A percentile compares a stretch with the other conserved stretches of the same genome.
phyloP scores from a whole-genome alignment of 2,113 vertebrate genomes.

The Brienomyrus brachyistius region DNA sequence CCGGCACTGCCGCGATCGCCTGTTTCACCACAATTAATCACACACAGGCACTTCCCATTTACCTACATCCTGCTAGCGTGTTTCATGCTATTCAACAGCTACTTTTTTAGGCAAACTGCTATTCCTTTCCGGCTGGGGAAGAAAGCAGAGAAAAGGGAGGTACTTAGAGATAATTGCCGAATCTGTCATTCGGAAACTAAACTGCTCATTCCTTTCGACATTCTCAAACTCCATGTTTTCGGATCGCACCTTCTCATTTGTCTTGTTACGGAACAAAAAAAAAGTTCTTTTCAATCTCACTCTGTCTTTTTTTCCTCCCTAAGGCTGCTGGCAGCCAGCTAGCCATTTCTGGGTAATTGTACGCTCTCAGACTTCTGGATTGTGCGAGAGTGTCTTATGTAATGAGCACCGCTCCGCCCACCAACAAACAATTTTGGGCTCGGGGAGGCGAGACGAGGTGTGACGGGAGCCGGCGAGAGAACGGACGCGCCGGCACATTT shows the following conservation, averaged over 20 bases:
- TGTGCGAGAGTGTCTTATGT: neutral
- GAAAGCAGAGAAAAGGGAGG: slow-evolving; percentile 18
- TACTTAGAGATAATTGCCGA: slow-evolving; percentile 34
- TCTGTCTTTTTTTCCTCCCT: neutral
- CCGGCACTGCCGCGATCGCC: slow-evolving; percentile 31
- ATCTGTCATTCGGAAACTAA: slow-evolving; percentile 29
- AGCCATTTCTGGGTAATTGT: slow-evolving; percentile 6
- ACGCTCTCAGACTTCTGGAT: neutral
- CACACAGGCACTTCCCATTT: slow-evolving; percentile 27
- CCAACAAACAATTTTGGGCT: neutral
- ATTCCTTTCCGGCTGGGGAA: slow-evolving; percentile 15
- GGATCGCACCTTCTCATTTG: slow-evolving; percentile 10
- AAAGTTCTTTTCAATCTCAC: neutral
- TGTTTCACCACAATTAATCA: slow-evolving; percentile 36
- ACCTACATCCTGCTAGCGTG: slow-evolving; percentile 24
- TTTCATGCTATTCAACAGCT: slow-evolving; percentile 30
- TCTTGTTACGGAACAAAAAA: slow-evolving; percentile 5
- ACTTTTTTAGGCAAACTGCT: slow-evolving; percentile 24
- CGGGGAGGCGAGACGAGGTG: neutral
- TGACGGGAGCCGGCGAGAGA: neutral
- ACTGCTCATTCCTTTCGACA: slow-evolving; percentile 13
- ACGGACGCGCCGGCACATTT: neutral
- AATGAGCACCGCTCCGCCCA: neutral
- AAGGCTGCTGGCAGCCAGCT: neutral
- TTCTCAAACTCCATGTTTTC: slow-evolving; percentile 13